Evolutionary conservation across 2,888 invertebrate genomes (phyloP).

Genomic region (Neelides folsomi): DNA sequence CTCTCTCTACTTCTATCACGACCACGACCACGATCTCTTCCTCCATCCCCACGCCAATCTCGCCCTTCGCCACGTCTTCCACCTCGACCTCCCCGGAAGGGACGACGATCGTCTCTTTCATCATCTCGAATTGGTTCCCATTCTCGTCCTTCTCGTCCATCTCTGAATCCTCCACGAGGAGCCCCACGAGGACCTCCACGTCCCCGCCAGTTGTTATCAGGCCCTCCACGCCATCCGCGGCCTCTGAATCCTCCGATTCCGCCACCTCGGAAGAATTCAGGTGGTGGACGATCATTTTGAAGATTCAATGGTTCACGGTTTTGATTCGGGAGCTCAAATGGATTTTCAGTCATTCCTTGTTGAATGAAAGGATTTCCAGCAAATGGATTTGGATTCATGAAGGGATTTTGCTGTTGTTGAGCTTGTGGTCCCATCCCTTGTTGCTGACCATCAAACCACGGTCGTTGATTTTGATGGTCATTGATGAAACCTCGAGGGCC

Average conservation of each 20-base stretch:
- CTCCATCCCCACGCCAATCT: too few species aligned
- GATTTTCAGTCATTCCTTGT: constrained; percentile 20
- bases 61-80: too few species aligned
- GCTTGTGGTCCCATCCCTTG: constrained; percentile 4
- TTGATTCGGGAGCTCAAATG: constrained; percentile 23
- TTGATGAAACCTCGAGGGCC: constrained; percentile 6
- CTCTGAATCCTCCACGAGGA: too few species aligned
- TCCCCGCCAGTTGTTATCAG: constrained; percentile 5
- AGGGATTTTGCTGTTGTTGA: constrained; percentile 22
- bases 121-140: too few species aligned
- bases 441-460: constrained; percentile 7
- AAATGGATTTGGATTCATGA: constrained; percentile 31
- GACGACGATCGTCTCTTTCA: too few species aligned
- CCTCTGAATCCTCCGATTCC: not conserved
- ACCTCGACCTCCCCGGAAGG: too few species aligned
- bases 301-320: constrained; percentile 2
- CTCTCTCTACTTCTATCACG: too few species aligned
- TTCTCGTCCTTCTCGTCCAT: too few species aligned
- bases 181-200: constrained; percentile 10
- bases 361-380: constrained; percentile 27
- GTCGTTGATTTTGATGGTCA: not conserved
- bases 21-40: too few species aligned
- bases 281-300: not conserved
- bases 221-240: constrained; percentile 6
- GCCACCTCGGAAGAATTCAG: too few species aligned